These are phyloP conservation scores for Lycia hirtaria DNA, from an alignment of 2,888 invertebrate species.

Conservation along the genomic window DNA sequence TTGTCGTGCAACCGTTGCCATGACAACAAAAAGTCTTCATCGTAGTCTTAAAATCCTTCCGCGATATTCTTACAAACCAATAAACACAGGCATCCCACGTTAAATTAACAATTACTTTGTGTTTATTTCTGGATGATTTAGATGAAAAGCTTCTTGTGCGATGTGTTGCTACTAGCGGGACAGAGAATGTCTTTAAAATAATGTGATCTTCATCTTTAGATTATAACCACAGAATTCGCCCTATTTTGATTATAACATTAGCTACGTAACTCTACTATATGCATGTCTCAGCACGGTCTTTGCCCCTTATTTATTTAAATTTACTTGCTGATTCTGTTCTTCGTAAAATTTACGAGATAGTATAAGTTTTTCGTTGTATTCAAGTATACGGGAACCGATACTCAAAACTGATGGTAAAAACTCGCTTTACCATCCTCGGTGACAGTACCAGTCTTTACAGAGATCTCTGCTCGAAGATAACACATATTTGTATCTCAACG, in stretches of 20 bases:
- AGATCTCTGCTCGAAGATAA: slow-evolving; percentile 10
- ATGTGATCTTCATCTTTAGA: too few relatives aligned
- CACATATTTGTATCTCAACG: not conserved
- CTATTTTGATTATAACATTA: too few relatives aligned
- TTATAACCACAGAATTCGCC: too few relatives aligned
- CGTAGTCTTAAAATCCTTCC: slow-evolving; percentile 16
- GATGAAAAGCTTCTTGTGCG: too few relatives aligned
- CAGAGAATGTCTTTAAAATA: too few relatives aligned
- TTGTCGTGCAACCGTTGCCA: slow-evolving; percentile 56
- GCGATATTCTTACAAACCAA: not conserved
- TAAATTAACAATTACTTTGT: not conserved
- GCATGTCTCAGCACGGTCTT: too few relatives aligned
- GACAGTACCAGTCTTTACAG: not conserved
- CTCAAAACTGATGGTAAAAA: slow-evolving; percentile 6
- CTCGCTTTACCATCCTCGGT: not conserved
- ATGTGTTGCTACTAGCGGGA: too few relatives aligned
- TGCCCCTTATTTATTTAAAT: slow-evolving; percentile 23
- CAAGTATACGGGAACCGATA: not conserved
- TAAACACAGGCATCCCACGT: not conserved
- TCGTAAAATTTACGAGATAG: slow-evolving; percentile 15
- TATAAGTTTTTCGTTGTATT: slow-evolving; percentile 14
- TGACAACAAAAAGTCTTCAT: slow-evolving; percentile 50
- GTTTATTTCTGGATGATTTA: slow-evolving; percentile 2
- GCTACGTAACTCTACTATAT: too few relatives aligned
- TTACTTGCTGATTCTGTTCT: slow-evolving; percentile 33